These are phyloP conservation scores for Anguilla megastoma DNA, from an alignment of 2,797 vertebrate species.

Conservation along the genomic window DNA sequence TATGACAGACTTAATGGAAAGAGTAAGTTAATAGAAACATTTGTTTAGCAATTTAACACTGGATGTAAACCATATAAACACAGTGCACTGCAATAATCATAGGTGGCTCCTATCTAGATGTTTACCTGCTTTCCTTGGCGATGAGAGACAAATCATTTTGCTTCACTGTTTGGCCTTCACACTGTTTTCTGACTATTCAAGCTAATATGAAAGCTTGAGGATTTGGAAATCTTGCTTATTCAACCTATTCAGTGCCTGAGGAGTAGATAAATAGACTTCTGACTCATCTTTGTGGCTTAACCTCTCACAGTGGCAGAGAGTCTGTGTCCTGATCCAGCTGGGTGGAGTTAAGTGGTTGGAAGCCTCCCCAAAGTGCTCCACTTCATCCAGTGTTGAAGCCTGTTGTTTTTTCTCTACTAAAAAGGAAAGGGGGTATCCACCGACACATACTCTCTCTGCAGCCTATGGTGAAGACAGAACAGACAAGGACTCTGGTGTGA, in stretches of 20 bases:
- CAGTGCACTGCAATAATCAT: not conserved
- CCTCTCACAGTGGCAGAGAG: not conserved
- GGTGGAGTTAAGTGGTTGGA: constrained; percentile 38
- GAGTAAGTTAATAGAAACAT: not conserved
- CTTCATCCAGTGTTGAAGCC: constrained; percentile 60
- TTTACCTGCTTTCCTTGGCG: not conserved
- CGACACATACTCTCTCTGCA: constrained; percentile 39
- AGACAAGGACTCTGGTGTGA: not conserved
- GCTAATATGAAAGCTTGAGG: not conserved
- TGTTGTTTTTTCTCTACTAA: constrained; percentile 54
- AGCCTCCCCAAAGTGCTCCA: not conserved
- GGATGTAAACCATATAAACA: not conserved
- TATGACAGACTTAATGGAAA: not conserved
- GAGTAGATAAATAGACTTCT: not conserved
- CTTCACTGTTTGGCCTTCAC: not conserved
- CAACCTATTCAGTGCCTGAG: not conserved
- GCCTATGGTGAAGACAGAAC: not conserved
- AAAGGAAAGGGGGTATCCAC: constrained; percentile 39
- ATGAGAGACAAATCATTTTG: not conserved
- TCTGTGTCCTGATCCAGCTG: constrained; percentile 46
- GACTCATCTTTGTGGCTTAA: not conserved
- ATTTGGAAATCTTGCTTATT: not conserved
- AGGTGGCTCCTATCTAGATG: not conserved
- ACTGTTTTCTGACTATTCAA: not conserved
- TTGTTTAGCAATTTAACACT: not conserved